Evolutionary conservation across 2,888 invertebrate genomes (phyloP).

Genomic region (Abscondita cerata): DNA sequence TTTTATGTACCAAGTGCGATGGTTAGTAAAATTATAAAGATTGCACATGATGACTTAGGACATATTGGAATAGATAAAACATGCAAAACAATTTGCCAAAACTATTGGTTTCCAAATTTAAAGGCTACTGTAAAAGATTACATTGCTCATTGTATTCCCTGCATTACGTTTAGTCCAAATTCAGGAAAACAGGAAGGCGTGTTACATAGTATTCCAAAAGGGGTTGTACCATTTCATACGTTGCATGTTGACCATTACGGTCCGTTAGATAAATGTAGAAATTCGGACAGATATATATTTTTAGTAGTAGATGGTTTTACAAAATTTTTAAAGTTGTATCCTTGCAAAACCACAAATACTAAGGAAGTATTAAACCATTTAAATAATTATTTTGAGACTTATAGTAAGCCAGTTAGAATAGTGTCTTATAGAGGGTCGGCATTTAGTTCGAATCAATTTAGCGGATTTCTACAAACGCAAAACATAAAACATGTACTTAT

Average conservation of each 20-base stretch:
- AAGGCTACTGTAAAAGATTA: constrained; percentile 1
- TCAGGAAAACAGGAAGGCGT: constrained; percentile 2
- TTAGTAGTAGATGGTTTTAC: constrained; percentile 16
- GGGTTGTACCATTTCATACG: neutral
- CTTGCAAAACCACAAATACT: too few species aligned
- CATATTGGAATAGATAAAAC: constrained; percentile 41
- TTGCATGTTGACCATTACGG: constrained; percentile 12
- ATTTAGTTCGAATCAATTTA: too few species aligned
- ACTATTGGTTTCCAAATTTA: constrained; percentile 16
- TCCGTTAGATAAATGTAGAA: constrained; percentile 11
- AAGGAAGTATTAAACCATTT: too few species aligned
- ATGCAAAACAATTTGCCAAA: neutral
- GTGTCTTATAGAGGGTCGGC: too few species aligned
- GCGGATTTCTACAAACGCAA: too few species aligned
- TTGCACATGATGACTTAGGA: constrained; percentile 43
- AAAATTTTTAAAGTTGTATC: neutral
- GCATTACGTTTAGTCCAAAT: constrained; percentile 2
- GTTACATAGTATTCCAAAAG: constrained; percentile 11
- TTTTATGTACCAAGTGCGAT: constrained; percentile 41
- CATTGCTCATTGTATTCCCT: constrained; percentile 10
- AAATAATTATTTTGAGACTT: too few species aligned
- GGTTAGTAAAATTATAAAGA: constrained; percentile 40
- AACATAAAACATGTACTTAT: too few species aligned
- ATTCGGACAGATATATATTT: constrained; percentile 7
- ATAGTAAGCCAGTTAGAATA: too few species aligned